Conservation (phyloP, 2,797 vertebrate species). For the Chelon auratus region DNA sequence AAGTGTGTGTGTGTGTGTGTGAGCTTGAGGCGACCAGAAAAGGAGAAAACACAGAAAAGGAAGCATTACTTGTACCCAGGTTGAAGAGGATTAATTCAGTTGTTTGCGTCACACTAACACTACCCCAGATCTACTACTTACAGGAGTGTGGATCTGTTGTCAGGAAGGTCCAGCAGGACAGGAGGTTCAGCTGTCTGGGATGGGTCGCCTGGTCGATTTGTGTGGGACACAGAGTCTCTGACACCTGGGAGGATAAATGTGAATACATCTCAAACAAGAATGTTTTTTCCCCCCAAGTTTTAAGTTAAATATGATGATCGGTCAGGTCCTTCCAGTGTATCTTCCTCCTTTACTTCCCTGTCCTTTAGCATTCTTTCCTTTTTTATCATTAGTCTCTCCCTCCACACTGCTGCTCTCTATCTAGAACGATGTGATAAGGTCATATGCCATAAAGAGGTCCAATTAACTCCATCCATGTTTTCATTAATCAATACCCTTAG, state of each 20-base stretch:
- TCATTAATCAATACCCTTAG: conserved; percentile 77
- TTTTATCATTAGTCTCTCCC: conserved; percentile 49
- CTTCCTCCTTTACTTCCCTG: conserved; percentile 1
- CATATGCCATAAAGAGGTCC: conserved; percentile 66
- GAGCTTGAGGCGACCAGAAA: conserved; percentile 4
- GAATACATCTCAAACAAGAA: conserved; percentile 2
- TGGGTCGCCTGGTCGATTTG: conserved; percentile 83
- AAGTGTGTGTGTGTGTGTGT: background rate
- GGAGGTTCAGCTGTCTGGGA: conserved; percentile 88
- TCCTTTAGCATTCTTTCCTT: conserved; percentile 30
- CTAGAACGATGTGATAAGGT: conserved; percentile 63
- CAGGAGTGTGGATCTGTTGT: conserved; percentile 88
- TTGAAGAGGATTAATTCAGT: background rate
- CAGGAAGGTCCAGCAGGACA: conserved; percentile 89
- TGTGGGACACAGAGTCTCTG: conserved; percentile 94
- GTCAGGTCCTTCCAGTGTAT: conserved; percentile 4
- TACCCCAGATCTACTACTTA: conserved; percentile 78
- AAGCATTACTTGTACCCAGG: background rate
- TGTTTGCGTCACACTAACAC: background rate
- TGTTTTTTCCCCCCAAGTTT: background rate
- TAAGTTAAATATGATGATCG: background rate
- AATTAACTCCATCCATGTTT: conserved; percentile 74
- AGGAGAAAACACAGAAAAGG: background rate
- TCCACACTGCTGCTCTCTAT: conserved; percentile 34
- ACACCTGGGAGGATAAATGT: conserved; percentile 84